Percentiles rank a stretch among this genome's conserved stretches.
phyloP scores from a whole-genome alignment of 2,888 invertebrate species.

The Epistrophella euchroma region DNA sequence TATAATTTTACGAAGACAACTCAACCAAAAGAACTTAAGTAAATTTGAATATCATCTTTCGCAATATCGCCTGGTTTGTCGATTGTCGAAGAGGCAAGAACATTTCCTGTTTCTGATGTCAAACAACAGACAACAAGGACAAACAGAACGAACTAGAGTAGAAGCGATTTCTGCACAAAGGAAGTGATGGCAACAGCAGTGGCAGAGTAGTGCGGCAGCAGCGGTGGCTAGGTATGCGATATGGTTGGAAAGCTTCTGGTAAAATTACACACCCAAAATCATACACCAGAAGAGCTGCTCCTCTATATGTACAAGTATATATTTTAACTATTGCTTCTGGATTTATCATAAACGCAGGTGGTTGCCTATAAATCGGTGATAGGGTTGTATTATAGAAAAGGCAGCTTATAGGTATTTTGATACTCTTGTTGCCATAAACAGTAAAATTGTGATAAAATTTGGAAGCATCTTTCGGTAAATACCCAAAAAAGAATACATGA shows the following conservation, averaged over 20 bases:
- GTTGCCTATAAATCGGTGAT: no score
- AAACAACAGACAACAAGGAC: slow-evolving; percentile 54
- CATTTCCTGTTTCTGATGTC: slow-evolving; percentile 50
- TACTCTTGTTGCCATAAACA: slow-evolving; percentile 52
- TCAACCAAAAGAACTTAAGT: slow-evolving; percentile 63
- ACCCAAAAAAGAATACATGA: background rate
- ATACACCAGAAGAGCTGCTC: slow-evolving; percentile 11
- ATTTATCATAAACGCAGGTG: background rate
- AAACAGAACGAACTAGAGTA: slow-evolving; percentile 1
- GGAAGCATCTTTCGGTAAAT: slow-evolving; percentile 24
- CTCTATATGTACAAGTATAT: background rate
- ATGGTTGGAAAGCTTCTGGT: background rate
- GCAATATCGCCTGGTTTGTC: slow-evolving; percentile 26
- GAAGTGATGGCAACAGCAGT: slow-evolving; percentile 27
- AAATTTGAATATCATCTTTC: slow-evolving; percentile 71
- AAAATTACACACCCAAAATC: background rate
- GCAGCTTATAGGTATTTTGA: background rate
- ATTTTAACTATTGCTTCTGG: background rate
- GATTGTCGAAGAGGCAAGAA: background rate
- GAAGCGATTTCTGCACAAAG: background rate
- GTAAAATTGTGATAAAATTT: slow-evolving; percentile 48
- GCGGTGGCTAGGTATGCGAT: background rate
- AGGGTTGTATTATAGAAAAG: background rate
- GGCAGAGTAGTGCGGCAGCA: background rate
- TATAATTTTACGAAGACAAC: slow-evolving; percentile 59